These are phyloP conservation scores for Poeciliopsis paucimaculata DNA, from an alignment of 2,797 vertebrate species.

Conservation along the genomic window DNA sequence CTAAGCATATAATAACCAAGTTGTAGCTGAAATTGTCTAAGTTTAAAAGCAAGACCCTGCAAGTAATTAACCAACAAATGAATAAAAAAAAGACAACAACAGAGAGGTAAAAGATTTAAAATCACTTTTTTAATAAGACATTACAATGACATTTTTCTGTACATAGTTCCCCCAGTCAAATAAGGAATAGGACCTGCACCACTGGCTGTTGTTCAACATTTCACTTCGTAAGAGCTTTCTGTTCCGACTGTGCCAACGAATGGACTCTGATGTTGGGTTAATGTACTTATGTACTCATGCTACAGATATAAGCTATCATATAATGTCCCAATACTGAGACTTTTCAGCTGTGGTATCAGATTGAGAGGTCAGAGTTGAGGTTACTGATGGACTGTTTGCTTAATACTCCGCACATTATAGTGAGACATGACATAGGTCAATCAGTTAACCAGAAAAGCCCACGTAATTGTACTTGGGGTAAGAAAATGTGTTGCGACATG, in stretches of 20 bases:
- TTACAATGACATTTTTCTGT: slow-evolving; percentile 87
- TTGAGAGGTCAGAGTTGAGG: slow-evolving; percentile 72
- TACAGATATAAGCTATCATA: slow-evolving; percentile 83
- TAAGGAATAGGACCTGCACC: slow-evolving; percentile 78
- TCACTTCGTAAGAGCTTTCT: slow-evolving; percentile 65
- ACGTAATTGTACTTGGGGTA: slow-evolving; percentile 50
- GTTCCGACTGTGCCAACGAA: slow-evolving; percentile 68
- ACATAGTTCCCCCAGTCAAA: slow-evolving; percentile 83
- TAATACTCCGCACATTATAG: slow-evolving; percentile 74
- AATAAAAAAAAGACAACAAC: slow-evolving; percentile 55
- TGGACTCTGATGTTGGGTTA: slow-evolving; percentile 74
- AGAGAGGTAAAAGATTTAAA: slow-evolving; percentile 75
- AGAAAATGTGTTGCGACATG: slow-evolving; percentile 65
- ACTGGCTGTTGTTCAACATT: slow-evolving; percentile 62
- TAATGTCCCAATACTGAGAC: slow-evolving; percentile 76
- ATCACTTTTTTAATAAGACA: slow-evolving; percentile 87
- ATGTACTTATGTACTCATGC: slow-evolving; percentile 81
- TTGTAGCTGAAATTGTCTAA: background rate
- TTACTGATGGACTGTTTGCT: slow-evolving; percentile 72
- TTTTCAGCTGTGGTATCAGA: slow-evolving; percentile 73
- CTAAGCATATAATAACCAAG: background rate
- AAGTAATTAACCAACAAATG: background rate
- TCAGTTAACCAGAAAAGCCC: slow-evolving; percentile 68
- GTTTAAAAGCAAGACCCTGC: background rate
- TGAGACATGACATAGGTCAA: slow-evolving; percentile 74